These are phyloP conservation scores for Orchesella flavescens DNA, from an alignment of 2,888 invertebrate species.

Conservation along the genomic window DNA sequence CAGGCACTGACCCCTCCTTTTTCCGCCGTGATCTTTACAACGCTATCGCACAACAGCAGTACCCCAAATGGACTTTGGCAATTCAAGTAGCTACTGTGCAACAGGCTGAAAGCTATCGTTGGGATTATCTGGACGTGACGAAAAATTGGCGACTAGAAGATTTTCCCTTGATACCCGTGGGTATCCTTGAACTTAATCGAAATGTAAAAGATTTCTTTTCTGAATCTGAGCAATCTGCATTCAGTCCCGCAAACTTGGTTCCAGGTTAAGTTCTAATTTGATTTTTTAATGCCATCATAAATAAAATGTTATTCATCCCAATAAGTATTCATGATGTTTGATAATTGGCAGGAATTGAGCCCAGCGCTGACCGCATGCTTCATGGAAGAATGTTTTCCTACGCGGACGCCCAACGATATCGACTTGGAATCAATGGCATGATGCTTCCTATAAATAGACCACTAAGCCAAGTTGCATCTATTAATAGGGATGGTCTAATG, in stretches of 20 bases:
- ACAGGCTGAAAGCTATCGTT: conserved; percentile 74
- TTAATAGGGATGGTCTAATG: conserved; percentile 80
- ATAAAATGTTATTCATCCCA: too few relatives aligned
- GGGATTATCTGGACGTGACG: conserved; percentile 76
- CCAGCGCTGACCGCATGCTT: conserved; percentile 95
- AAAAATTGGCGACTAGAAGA: conserved; percentile 90
- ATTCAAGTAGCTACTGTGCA: conserved; percentile 75
- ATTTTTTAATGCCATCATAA: too few relatives aligned
- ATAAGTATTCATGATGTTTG: too few relatives aligned
- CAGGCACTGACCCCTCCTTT: conserved; percentile 74
- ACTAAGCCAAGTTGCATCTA: neutral
- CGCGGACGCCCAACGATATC: conserved; percentile 58
- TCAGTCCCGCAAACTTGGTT: conserved; percentile 90
- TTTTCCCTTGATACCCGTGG: conserved; percentile 90
- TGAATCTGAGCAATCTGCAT: conserved; percentile 94
- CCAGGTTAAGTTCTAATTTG: conserved; percentile 75
- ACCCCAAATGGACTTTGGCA: conserved; percentile 75
- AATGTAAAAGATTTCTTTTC: conserved; percentile 95
- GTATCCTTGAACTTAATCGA: conserved; percentile 87
- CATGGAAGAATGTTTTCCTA: conserved; percentile 72
- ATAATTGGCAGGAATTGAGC: conserved; percentile 84
- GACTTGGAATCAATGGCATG: conserved; percentile 50
- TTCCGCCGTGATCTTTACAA: conserved; percentile 74
- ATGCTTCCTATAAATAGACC: conserved; percentile 55
- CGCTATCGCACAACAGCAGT: conserved; percentile 73